phyloP scores from a whole-genome alignment of 2,888 invertebrate species.

The Trichogramma dendrolimi region DNA sequence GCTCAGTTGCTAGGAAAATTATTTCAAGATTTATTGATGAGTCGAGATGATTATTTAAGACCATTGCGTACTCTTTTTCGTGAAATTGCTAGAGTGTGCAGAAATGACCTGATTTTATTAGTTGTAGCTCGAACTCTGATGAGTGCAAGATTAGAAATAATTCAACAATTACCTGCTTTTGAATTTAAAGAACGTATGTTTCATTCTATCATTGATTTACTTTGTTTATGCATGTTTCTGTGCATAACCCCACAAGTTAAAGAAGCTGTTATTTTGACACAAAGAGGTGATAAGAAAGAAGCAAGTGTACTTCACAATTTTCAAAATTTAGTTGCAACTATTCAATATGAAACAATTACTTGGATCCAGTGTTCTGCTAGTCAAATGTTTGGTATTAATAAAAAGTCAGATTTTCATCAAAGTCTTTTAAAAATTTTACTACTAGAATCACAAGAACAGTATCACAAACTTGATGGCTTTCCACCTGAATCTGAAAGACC shows the following conservation, averaged over 20 bases:
- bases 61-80: constrained; percentile 80
- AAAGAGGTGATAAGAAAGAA: constrained; percentile 57
- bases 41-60: constrained; percentile 85
- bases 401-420: constrained; percentile 71
- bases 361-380: constrained; percentile 85
- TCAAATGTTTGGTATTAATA: constrained; percentile 67
- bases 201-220: constrained; percentile 75
- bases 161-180: constrained; percentile 59
- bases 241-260: constrained; percentile 69
- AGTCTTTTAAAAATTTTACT: constrained; percentile 72
- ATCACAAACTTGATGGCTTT: constrained; percentile 83
- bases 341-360: constrained; percentile 80
- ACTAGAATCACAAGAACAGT: constrained; percentile 73
- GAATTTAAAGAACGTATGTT: constrained; percentile 82
- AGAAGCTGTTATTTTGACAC: constrained; percentile 61
- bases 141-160: constrained; percentile 61
- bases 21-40: constrained; percentile 78
- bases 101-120: constrained; percentile 75
- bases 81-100: constrained; percentile 80
- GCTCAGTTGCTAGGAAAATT: constrained; percentile 81
- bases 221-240: constrained; percentile 80
- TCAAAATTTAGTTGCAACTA: constrained; percentile 54
- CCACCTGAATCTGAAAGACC: constrained; percentile 86
- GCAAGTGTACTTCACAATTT: constrained; percentile 49
- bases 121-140: constrained; percentile 77